These are phyloP conservation scores for Glaucomys volans DNA, from an alignment of 2,113 vertebrate species.

Conservation along the genomic window DNA sequence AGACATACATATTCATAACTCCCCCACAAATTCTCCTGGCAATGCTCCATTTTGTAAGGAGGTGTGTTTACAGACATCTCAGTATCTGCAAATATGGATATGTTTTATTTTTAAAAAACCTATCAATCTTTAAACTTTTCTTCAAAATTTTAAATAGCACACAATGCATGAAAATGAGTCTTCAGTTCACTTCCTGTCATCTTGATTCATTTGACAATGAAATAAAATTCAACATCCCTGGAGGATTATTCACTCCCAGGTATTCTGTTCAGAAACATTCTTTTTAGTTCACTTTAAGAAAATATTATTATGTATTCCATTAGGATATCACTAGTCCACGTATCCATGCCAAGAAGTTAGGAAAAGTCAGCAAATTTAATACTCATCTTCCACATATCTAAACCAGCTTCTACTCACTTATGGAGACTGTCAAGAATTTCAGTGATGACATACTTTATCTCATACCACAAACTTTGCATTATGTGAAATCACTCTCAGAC, in stretches of 20 bases:
- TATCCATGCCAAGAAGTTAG: neutral
- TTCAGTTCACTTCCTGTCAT: slow-evolving; percentile 5
- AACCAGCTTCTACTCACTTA: neutral
- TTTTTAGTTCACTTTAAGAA: neutral
- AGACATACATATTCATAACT: neutral
- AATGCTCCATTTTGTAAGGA: neutral
- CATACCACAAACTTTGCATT: neutral
- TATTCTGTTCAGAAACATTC: neutral
- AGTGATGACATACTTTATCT: neutral
- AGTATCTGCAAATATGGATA: neutral
- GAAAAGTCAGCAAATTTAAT: neutral
- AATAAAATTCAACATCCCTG: neutral
- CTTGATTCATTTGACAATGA: slow-evolving; percentile 33
- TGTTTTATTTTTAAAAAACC: slow-evolving; percentile 21
- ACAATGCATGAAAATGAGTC: neutral
- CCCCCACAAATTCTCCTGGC: neutral
- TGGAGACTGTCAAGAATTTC: neutral
- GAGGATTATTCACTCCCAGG: neutral
- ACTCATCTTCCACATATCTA: neutral
- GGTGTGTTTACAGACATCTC: neutral
- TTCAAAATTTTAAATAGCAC: neutral
- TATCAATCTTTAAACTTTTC: neutral
- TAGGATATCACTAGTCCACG: neutral
- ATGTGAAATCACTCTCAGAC: neutral
- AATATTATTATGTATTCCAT: neutral